Percentiles rank a stretch among this genome's conserved stretches.
phyloP scores from a whole-genome alignment of 2,113 vertebrate species.

The Eidolon helvum region DNA sequence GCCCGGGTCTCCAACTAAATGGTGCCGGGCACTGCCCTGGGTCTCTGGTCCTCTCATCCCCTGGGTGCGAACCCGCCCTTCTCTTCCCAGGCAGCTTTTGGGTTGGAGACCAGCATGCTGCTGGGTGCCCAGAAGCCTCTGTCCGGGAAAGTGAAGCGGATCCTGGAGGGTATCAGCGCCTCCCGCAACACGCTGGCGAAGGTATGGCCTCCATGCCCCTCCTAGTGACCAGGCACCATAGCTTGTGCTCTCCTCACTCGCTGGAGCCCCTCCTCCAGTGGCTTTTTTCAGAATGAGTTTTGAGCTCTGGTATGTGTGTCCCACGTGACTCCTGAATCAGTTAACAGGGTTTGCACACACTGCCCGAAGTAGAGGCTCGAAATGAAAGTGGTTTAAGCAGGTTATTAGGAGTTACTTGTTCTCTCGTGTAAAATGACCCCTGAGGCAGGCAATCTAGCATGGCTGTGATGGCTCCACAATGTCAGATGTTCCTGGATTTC shows the following conservation, averaged over 20 bases:
- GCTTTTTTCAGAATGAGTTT: neutral
- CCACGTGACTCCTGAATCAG: neutral
- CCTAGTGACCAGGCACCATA: rapidly evolving
- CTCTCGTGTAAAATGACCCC: neutral
- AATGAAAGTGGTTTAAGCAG: neutral
- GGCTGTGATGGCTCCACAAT: neutral
- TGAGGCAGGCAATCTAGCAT: neutral
- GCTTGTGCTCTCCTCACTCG: too few relatives aligned
- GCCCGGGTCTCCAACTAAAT: neutral
- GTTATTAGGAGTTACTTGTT: neutral
- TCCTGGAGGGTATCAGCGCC: conserved; percentile 85
- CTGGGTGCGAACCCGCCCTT: neutral
- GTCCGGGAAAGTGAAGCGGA: conserved; percentile 84
- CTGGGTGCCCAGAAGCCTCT: conserved; percentile 79
- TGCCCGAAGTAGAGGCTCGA: rapidly evolving
- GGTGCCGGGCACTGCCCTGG: neutral
- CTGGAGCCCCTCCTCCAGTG: neutral
- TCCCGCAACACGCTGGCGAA: conserved; percentile 74
- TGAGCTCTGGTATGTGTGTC: neutral
- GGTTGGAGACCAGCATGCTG: conserved; percentile 88
- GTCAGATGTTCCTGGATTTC: neutral
- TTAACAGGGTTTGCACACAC: neutral
- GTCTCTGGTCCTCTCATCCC: rapidly evolving
- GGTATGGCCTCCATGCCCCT: conserved; percentile 60
- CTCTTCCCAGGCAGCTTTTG: conserved; percentile 88